phyloP scores from a whole-genome alignment of 1,140 invertebrate species.

The Chlorops oryzae region DNA sequence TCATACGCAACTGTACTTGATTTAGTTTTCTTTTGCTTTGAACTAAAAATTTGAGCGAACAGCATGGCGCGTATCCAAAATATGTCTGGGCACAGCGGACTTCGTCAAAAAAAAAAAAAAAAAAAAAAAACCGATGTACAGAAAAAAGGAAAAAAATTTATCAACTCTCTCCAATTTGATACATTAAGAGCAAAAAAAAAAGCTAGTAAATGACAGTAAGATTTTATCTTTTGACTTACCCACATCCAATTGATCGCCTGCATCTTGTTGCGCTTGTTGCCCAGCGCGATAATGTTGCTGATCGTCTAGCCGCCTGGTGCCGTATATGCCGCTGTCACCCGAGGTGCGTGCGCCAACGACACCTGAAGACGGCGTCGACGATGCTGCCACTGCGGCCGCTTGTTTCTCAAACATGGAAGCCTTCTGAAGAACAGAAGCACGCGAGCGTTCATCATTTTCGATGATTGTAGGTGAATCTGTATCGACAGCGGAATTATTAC shows the following conservation, averaged over 20 bases:
- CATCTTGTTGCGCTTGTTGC: conserved; percentile 3
- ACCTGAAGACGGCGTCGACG: too few species aligned
- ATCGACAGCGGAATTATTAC: conserved; percentile 8
- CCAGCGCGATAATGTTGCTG: conserved; percentile 2
- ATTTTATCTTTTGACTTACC: conserved; percentile 27
- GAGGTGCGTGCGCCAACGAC: too few species aligned
- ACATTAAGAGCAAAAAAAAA: not conserved
- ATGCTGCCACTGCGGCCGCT: conserved; percentile 26
- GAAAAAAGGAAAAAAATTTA: not conserved
- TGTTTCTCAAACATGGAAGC: conserved; percentile 47
- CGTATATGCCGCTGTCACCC: too few species aligned
- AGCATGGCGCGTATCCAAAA: too few species aligned
- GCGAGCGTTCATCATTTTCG: conserved; percentile 35
- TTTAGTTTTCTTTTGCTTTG: too few species aligned
- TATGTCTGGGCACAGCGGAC: too few species aligned
- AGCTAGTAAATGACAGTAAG: not conserved
- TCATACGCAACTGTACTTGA: too few species aligned
- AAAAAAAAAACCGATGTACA: not conserved
- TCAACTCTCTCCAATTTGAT: too few species aligned
- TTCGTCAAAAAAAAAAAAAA: not conserved
- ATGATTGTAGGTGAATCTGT: conserved; percentile 15
- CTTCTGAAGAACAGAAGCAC: conserved; percentile 44
- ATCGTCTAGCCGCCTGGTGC: too few species aligned
- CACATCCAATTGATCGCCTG: conserved; percentile 35
- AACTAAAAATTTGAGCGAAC: too few species aligned